Percentiles rank a stretch among this genome's conserved stretches.
phyloP scores from a whole-genome alignment of 92 coral and sea anemone species.

The Plumapathes pennacea region DNA sequence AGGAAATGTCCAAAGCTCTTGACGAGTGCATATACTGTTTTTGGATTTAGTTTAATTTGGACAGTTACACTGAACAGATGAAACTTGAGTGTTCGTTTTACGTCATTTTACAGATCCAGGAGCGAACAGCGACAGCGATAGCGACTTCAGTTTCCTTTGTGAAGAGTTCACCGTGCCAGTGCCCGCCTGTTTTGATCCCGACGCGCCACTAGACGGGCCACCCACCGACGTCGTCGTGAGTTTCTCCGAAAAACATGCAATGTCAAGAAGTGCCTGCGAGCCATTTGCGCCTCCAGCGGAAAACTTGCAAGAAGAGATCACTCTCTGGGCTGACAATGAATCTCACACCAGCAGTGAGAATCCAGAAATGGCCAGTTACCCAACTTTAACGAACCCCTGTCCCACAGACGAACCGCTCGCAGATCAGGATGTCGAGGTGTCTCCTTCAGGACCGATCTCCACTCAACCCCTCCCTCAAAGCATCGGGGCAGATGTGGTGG shows the following conservation, averaged over 20 bases:
- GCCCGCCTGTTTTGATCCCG: constrained; percentile 92
- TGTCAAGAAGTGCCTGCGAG: constrained; percentile 23
- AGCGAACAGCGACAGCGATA: constrained; percentile 43
- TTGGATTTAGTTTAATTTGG: too few species aligned
- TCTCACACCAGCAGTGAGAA: too few species aligned
- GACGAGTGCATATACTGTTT: too few species aligned
- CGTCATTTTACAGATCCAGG: constrained; percentile 22
- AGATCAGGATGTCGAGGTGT: too few species aligned
- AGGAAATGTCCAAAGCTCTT: too few species aligned
- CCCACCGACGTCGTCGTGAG: constrained; percentile 55
- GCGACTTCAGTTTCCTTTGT: constrained; percentile 60
- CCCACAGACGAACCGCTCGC: too few species aligned
- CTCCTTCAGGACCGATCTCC: constrained; percentile 5
- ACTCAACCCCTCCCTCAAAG: constrained; percentile 18
- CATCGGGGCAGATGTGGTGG: constrained; percentile 8
- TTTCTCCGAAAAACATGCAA: constrained; percentile 26
- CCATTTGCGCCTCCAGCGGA: constrained; percentile 5
- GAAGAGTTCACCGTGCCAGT: constrained; percentile 83
- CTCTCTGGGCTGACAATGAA: not conserved
- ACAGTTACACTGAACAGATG: too few species aligned
- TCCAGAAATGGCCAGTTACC: too few species aligned
- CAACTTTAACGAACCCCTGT: too few species aligned
- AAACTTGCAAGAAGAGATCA: not conserved
- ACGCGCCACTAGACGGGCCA: constrained; percentile 68
- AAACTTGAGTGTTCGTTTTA: too few species aligned